These are phyloP conservation scores for Bostrychus sinensis DNA, from an alignment of 2,113 vertebrate species.

Conservation along the genomic window DNA sequence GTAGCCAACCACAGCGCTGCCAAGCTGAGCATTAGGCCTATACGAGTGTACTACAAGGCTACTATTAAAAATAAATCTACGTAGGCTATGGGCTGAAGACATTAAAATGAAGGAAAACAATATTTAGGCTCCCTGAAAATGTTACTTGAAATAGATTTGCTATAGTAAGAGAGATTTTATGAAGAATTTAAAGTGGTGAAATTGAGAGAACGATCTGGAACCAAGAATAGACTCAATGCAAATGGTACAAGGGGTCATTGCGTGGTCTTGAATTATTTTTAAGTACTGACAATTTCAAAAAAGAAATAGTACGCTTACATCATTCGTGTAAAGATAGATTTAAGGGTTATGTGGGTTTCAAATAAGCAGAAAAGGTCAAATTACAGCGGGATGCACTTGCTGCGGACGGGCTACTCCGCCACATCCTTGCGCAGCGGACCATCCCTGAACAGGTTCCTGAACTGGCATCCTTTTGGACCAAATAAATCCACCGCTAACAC, in stretches of 20 bases:
- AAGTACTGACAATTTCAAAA: not conserved
- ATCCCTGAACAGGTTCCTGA: conserved; percentile 65
- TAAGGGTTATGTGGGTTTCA: not conserved
- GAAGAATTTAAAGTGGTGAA: not conserved
- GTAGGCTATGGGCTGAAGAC: not conserved
- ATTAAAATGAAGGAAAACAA: not conserved
- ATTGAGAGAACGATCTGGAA: conserved; percentile 13
- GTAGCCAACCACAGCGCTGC: conserved; percentile 66
- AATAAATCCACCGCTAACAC: not conserved
- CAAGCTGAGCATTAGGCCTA: conserved; percentile 30
- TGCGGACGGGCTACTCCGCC: conserved; percentile 33
- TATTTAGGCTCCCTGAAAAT: too few relatives aligned
- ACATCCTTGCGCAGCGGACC: conserved; percentile 59
- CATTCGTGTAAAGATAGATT: fast-evolving
- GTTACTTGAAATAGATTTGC: too few relatives aligned
- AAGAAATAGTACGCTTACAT: fast-evolving
- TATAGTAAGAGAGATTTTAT: not conserved
- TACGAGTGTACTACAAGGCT: not conserved
- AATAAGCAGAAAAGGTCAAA: not conserved
- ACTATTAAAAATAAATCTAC: not conserved
- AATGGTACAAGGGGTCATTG: conserved; percentile 50
- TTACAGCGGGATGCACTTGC: conserved; percentile 60
- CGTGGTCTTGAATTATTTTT: conserved; percentile 41
- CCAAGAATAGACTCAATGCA: conserved; percentile 52
- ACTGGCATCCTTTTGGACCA: conserved; percentile 41